Base-by-base conservation (phyloP, 2,888 invertebrate species). In the Sarcophaga variegata region DNA sequence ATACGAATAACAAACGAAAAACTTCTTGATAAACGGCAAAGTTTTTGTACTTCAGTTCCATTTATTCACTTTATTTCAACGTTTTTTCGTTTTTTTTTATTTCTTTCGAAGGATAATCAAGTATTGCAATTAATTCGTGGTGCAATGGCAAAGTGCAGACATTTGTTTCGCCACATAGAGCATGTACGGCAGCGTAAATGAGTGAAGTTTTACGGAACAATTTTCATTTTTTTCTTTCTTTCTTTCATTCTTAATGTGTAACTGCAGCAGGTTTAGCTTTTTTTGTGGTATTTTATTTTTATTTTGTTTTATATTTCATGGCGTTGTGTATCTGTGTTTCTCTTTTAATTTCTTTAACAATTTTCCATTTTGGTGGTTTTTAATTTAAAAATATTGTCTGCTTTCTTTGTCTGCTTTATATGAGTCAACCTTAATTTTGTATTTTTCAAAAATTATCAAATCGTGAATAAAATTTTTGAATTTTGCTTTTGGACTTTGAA, bases 51-150 rank as follows among this genome's bases (percentile, higher is more conserved):
- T 78, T 11, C 12, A 27, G 17, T 64, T 67, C 37, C 37, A 37
- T 37, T 37, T 37, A 37, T 37, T 37, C 37, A 37, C 37, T 37
- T 37, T 37, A 37, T 37, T 37, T 37, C 8, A 0, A 37, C 6
- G 37, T 6, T 37, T 1, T 37, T 0, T 59, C 47, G 74, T 27
- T 0, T 8, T 37, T 27, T 25, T 20, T 2, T 14, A 62, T 14
- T 49, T 20, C 70, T 72, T 45, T 59, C 64, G 54, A 54, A 63
- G 88, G 82, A 89, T 89, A 90, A 89, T 89, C 90, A 89, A 90
- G 89, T 89, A 89, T 88, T 86, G 90, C 89, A 89, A 89, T 90
- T 89, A 90, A 90, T 89, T 89, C 86, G 81, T 78, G 81, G 83
- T 78, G 78, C 79, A 88, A 85, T 88, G 84, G 85, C 79, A 82